These are phyloP conservation scores for Graptemys geographica DNA, from an alignment of 2,797 vertebrate genomes.

Conservation along the genomic window DNA sequence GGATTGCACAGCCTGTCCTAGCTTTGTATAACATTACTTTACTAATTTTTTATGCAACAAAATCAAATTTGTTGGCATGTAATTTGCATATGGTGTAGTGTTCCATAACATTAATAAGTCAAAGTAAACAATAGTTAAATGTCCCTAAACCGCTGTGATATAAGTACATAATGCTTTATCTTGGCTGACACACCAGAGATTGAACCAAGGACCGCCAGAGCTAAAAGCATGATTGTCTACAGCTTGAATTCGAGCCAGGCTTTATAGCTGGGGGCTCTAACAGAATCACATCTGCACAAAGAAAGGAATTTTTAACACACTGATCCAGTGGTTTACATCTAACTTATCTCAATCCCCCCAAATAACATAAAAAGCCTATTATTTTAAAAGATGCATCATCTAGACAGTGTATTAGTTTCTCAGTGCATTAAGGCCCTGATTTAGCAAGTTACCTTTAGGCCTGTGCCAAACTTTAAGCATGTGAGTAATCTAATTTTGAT, in stretches of 20 bases:
- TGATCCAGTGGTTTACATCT: neutral
- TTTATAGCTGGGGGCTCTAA: neutral
- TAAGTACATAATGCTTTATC: neutral
- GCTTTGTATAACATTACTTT: neutral
- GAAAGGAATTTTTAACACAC: neutral
- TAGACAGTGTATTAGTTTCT: neutral
- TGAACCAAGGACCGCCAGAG: neutral
- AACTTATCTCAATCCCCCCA: neutral
- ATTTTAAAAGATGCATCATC: neutral
- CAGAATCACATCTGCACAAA: neutral
- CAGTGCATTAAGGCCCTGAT: neutral
- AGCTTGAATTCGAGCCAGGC: neutral
- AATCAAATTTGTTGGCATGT: neutral
- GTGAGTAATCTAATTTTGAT: neutral
- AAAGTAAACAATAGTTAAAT: neutral
- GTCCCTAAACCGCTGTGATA: neutral
- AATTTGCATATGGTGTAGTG: neutral
- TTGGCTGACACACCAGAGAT: neutral
- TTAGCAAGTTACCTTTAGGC: neutral
- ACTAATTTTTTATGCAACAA: neutral
- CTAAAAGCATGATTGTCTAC: neutral
- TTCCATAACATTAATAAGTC: neutral
- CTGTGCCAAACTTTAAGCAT: neutral
- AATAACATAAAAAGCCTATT: neutral
- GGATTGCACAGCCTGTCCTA: fast-evolving